Base-by-base conservation (phyloP, 2,888 invertebrate genomes). In the Tinea trinotella region DNA sequence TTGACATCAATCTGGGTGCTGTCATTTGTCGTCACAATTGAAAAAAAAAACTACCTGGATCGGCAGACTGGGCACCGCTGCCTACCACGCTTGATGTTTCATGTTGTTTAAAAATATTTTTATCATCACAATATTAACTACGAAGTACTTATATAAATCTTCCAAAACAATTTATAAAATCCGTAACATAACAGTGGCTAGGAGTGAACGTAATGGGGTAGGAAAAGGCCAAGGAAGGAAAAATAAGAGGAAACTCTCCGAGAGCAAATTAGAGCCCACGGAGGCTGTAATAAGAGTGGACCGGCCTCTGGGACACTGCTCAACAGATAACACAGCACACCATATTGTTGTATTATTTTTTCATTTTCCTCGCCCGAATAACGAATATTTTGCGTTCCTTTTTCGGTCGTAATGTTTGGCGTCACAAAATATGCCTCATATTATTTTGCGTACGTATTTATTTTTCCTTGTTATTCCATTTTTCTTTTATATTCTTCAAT, bases 341-440 rank as follows among this genome's bases (percentile, higher is more conserved):
- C 70, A 75, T 71, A 78, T 80, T 80, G 77, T 78, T 69, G 67
- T 74, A 75, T 76, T 76, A 77, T 79, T 78, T 78, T 76, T 74
- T 76, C 71, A 78, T 76, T 66, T 74, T 64, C 60, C 64, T 64
- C 64, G 61, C 57, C 61, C 59, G 62, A 61, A 61, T 60, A 56
- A 63, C 62, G 64, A 63, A 65, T 67, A 69, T 73, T 73, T 66
- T 61, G 59, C 62, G 59, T 67, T 69, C 60, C 59, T 61, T 57
- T 57, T 55, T 53, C 15, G 53, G 53, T 40, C 40, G 40, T 40
- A 36, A 53, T 20, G 36, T 52, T 50, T 22, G 36, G 36, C 53
- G 40, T 40, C 22, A 15, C 36, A 40, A 53, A 53, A 53, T 40
- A 53, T 53, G 53, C 22, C 1, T 34, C 4, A 15, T 17, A 20